Evolutionary conservation across 2,797 vertebrate genomes (phyloP).

Genomic region (Botia almorhae): DNA sequence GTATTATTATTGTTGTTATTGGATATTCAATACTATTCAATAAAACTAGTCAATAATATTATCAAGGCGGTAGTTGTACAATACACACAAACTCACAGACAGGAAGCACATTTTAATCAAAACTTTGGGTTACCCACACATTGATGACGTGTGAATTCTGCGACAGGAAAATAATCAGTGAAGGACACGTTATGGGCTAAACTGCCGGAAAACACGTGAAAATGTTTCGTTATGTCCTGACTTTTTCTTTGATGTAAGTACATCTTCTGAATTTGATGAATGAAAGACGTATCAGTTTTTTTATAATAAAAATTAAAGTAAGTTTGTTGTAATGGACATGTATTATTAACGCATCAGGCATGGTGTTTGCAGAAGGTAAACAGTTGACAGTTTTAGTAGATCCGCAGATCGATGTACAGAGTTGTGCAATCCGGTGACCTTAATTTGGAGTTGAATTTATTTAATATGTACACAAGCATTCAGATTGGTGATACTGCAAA

Average conservation of each 20-base stretch:
- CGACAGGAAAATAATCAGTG: conserved; percentile 20
- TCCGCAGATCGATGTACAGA: background rate
- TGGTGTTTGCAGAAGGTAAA: background rate
- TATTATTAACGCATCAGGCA: background rate
- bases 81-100: background rate
- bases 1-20: background rate
- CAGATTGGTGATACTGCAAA: background rate
- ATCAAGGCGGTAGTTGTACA: background rate
- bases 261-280: background rate
- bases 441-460: background rate
- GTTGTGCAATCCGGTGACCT: conserved; percentile 39
- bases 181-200: background rate
- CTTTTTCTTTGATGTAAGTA: conserved; percentile 1
- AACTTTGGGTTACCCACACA: background rate
- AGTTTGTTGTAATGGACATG: background rate
- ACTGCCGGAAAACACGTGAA: conserved; percentile 9
- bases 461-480: background rate
- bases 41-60: too few relatives aligned
- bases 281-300: background rate
- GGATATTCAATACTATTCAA: too few relatives aligned
- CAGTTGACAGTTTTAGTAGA: conserved; percentile 14
- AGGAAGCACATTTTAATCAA: background rate
- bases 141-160: conserved; percentile 7
- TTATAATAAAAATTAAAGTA: background rate
- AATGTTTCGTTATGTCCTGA: background rate